phyloP scores from a whole-genome alignment of 2,888 invertebrate species.

The Athalia rosae region DNA sequence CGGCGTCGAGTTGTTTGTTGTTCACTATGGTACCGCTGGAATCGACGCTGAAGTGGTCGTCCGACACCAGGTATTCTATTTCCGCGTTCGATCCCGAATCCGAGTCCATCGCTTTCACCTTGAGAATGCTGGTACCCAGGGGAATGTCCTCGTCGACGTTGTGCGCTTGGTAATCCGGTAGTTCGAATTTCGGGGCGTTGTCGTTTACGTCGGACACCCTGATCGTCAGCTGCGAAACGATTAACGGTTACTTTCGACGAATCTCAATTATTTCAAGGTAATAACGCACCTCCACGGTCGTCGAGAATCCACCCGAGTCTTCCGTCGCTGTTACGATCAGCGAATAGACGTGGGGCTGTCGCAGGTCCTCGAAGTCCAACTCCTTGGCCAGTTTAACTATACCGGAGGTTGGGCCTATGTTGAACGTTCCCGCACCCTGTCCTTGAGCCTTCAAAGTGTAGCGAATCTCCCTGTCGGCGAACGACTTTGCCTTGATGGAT shows the following conservation, averaged over 20 bases:
- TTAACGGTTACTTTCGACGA: conserved; percentile 1
- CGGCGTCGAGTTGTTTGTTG: conserved; percentile 94
- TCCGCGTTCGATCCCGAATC: conserved; percentile 97
- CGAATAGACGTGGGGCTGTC: conserved; percentile 95
- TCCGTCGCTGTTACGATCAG: conserved; percentile 96
- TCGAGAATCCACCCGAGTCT: conserved; percentile 97
- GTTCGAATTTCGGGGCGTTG: conserved; percentile 96
- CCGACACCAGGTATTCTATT: conserved; percentile 93
- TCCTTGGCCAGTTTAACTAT: conserved; percentile 97
- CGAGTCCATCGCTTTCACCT: conserved; percentile 96
- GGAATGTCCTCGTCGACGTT: conserved; percentile 97
- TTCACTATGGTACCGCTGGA: conserved; percentile 94
- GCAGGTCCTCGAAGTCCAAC: conserved; percentile 96
- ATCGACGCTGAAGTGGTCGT: conserved; percentile 96
- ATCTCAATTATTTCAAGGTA: not conserved
- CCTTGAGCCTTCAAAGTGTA: conserved; percentile 96
- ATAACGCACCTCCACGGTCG: conserved; percentile 88
- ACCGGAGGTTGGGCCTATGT: conserved; percentile 94
- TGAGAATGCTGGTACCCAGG: conserved; percentile 92
- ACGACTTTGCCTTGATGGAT: conserved; percentile 97
- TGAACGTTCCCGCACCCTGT: conserved; percentile 93
- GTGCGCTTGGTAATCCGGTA: conserved; percentile 97
- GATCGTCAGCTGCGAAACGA: conserved; percentile 85
- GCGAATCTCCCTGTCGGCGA: conserved; percentile 97
- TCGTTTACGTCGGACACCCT: conserved; percentile 98